phyloP scores from a whole-genome alignment of 2,797 vertebrate species.

The Periparus ater region DNA sequence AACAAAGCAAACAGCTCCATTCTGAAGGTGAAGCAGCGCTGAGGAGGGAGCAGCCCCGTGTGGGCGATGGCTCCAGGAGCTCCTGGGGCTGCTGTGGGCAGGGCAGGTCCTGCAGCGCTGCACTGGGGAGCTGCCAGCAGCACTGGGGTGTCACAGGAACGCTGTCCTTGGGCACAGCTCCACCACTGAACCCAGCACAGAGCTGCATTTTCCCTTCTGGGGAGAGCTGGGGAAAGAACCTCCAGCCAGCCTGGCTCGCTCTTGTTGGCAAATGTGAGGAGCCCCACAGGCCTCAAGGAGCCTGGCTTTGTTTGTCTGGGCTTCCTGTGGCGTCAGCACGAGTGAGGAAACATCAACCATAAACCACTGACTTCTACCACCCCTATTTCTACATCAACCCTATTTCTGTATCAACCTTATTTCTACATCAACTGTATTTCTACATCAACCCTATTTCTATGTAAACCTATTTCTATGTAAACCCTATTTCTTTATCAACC shows the following conservation, averaged over 20 bases:
- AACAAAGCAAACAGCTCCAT: fast-evolving
- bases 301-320: neutral
- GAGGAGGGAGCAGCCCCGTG: neutral
- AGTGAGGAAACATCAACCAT: neutral
- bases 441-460: neutral
- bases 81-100: neutral
- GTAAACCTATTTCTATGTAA: neutral
- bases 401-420: neutral
- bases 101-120: neutral
- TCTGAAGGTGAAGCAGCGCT: neutral
- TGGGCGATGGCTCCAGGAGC: neutral
- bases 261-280: neutral
- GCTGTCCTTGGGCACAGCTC: neutral
- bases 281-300: fast-evolving
- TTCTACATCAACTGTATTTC: neutral
- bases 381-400: too few species aligned
- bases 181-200: fast-evolving
- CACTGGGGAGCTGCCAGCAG: too few species aligned
- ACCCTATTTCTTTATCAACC: neutral
- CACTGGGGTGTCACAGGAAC: neutral
- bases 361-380: neutral
- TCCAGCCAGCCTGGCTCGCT: neutral
- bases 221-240: neutral
- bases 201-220: fast-evolving
- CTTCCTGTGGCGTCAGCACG: neutral